Evolutionary conservation across 1,140 invertebrate species (phyloP), one percentile per base, ranked within the genome.

Genomic region (Hestina assimilis): DNA sequence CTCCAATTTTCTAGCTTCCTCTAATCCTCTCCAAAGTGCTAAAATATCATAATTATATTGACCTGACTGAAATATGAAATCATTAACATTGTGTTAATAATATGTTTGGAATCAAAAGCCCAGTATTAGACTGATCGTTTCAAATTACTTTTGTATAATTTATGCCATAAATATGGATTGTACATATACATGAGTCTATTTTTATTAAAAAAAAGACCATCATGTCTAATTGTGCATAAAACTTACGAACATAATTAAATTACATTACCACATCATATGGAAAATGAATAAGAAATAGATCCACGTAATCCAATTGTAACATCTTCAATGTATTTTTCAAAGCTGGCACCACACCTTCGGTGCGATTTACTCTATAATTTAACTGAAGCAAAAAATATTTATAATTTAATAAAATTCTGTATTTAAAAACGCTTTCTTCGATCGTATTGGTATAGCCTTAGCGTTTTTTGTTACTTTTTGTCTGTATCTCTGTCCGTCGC

Each of bases 1-100:
- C 12, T 31, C 26, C 15, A 47, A n/a, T 0, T 46, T 42, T 17
- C 15, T 63, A 28, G 56, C 54, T 43, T 56, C 55, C 23, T 26
- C 47, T 33, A 51, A 40, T 14, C 35, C 33, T 51, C 40, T 40
- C 47, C 47, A 51, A 15, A 51, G 15, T 6, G 14, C 11, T 12
- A 47, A 33, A 4, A 23, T 23, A 0, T 43, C 21, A 9, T 11
- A 12, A n/a, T 3, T 6, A 8, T 43, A 4, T n/a, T 2, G 3
- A 1, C 15, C 20, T n/a, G n/a, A 1, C 35, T 40, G 15, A 7
- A 40, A n/a, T 3, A 26, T 14, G 11, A 24, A 12, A 15, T 1
- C 12, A 12, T 4, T 23, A 23, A 23, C 3, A 23, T 1, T 1
- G 6, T 41, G 8, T 38, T 15, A 17, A 1, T 23, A 11, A 5